Evolutionary conservation across 2,888 invertebrate genomes (phyloP).

Genomic region (Siphlonurus alternatus): DNA sequence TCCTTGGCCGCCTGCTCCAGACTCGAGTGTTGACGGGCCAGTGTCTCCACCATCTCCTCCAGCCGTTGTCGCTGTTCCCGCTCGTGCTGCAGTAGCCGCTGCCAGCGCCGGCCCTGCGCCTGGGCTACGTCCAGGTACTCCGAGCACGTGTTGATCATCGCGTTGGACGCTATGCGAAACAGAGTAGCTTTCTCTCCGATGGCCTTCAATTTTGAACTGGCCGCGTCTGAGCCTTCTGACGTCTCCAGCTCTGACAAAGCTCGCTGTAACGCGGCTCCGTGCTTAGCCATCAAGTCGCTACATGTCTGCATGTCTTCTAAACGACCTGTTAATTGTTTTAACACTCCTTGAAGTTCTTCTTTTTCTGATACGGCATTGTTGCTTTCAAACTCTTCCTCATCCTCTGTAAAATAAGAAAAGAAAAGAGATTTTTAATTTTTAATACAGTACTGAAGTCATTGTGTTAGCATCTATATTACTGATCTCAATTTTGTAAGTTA

Average conservation of each 20-base stretch:
- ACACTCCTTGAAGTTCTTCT: slow-evolving; percentile 32
- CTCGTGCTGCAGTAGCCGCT: slow-evolving; percentile 82
- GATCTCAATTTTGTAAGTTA: too few relatives aligned
- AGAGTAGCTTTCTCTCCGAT: slow-evolving; percentile 85
- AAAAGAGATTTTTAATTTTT: too few relatives aligned
- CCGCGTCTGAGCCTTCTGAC: slow-evolving; percentile 13
- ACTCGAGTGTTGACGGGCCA: slow-evolving; percentile 92
- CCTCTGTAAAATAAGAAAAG: slow-evolving; percentile 33
- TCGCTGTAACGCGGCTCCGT: slow-evolving; percentile 63
- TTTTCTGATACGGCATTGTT: slow-evolving; percentile 18
- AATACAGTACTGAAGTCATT: too few relatives aligned
- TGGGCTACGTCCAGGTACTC: slow-evolving; percentile 85
- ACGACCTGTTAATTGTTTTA: slow-evolving; percentile 47
- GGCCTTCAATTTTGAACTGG: slow-evolving; percentile 50
- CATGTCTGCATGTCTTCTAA: slow-evolving; percentile 85
- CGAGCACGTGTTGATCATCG: slow-evolving; percentile 46
- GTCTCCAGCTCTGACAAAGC: slow-evolving; percentile 19
- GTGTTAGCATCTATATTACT: not conserved
- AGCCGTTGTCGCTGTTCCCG: slow-evolving; percentile 82
- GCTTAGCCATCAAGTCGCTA: slow-evolving; percentile 76
- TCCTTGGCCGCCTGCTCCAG: slow-evolving; percentile 73
- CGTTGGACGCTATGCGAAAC: slow-evolving; percentile 90
- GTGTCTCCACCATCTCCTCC: slow-evolving; percentile 92
- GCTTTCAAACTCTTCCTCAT: slow-evolving; percentile 47
- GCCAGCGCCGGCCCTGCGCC: slow-evolving; percentile 82